Evolutionary conservation across 2,888 invertebrate species (phyloP).

Genomic region (Diarsia rubi): DNA sequence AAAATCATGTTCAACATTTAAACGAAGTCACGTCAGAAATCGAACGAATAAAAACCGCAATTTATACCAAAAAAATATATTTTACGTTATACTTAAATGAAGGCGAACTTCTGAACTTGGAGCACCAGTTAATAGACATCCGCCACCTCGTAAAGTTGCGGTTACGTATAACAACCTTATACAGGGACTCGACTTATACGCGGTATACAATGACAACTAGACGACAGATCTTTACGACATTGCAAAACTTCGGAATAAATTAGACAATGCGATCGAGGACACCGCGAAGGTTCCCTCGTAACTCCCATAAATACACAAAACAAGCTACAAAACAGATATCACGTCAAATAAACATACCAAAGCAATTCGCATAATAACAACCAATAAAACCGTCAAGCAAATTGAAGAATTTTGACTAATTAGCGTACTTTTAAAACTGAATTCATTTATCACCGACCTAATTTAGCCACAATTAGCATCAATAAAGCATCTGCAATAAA

Average conservation of each 20-base stretch:
- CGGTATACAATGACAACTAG: constrained; percentile 39
- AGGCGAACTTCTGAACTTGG: constrained; percentile 61
- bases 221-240: constrained; percentile 48
- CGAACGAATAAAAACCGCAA: constrained; percentile 38
- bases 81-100: constrained; percentile 46
- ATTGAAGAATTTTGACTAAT: constrained; percentile 54
- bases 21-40: constrained; percentile 30
- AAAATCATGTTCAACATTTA: constrained; percentile 18
- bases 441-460: constrained; percentile 72
- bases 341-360: constrained; percentile 34
- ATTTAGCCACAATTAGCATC: constrained; percentile 77
- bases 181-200: constrained; percentile 42
- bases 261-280: constrained; percentile 54
- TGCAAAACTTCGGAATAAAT: constrained; percentile 57
- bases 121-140: constrained; percentile 62
- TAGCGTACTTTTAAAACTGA: constrained; percentile 59
- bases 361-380: constrained; percentile 43
- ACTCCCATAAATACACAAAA: constrained; percentile 23
- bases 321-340: constrained; percentile 30
- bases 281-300: constrained; percentile 16
- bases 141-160: constrained; percentile 49
- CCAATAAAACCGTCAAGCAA: constrained; percentile 39
- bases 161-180: constrained; percentile 48
- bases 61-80: constrained; percentile 38
- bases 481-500: constrained; percentile 76